A percentile compares a stretch with the other conserved stretches of the same genome.
Evolutionary conservation across 30 jellyfish, hydroid and myxozoan species (phyloP).

Genomic region (Aurelia sp.): DNA sequence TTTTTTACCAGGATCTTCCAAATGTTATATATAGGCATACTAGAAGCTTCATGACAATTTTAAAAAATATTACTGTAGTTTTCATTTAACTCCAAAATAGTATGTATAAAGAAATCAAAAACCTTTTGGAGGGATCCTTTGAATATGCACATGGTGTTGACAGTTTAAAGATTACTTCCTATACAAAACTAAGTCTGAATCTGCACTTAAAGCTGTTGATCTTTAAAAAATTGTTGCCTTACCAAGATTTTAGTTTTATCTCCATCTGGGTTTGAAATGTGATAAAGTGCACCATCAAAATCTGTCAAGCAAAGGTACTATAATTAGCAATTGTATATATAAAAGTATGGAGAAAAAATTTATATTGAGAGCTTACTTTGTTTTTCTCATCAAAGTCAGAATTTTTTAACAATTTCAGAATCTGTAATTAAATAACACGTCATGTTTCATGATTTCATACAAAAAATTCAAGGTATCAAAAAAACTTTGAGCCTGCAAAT

Average conservation of each 20-base stretch:
- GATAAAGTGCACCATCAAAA: constrained; percentile 95
- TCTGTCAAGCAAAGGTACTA: constrained; percentile 48
- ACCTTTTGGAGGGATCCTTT: too few species aligned
- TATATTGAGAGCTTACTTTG: neutral
- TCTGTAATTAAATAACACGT: too few species aligned
- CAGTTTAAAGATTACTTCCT: neutral
- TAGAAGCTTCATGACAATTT: too few species aligned
- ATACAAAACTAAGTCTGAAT: neutral
- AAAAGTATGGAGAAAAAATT: neutral
- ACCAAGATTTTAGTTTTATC: constrained; percentile 91
- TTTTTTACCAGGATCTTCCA: too few species aligned
- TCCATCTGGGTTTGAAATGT: constrained; percentile 90
- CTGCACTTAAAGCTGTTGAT: neutral
- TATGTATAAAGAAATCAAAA: too few species aligned
- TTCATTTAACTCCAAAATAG: too few species aligned
- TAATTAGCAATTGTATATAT: neutral
- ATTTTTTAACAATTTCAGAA: neutral
- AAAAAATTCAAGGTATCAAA: neutral
- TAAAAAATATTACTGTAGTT: too few species aligned
- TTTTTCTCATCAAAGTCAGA: neutral
- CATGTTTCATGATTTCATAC: neutral
- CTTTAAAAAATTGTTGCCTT: neutral
- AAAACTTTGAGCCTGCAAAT: neutral
- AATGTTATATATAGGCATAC: too few species aligned
- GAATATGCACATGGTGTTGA: too few species aligned